Conservation (phyloP, 2,113 vertebrate genomes). For the Ariopsis seemanni region DNA sequence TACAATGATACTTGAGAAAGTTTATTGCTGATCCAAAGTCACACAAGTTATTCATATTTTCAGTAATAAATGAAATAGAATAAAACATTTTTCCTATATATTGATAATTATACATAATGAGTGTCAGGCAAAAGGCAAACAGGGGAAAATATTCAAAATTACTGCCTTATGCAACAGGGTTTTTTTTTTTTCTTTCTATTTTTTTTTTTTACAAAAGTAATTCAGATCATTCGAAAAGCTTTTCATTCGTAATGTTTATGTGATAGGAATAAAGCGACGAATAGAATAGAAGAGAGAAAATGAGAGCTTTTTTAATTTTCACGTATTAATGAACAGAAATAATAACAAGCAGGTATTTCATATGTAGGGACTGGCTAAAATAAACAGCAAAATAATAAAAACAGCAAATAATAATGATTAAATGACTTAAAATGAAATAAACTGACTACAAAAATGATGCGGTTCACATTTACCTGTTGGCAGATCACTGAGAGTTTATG, state of each 20-base stretch:
- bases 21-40: background rate
- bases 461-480: background rate
- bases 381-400: background rate
- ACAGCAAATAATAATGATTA: background rate
- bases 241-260: background rate
- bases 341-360: background rate
- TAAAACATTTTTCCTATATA: background rate
- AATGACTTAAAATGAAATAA: background rate
- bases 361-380: background rate
- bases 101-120: background rate
- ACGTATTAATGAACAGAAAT: background rate
- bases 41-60: background rate
- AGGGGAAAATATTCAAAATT: background rate
- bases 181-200: background rate
- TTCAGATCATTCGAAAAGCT: background rate
- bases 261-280: background rate
- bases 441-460: background rate
- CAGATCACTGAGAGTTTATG: background rate
- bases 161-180: background rate
- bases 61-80: background rate
- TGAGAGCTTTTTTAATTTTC: background rate
- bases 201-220: background rate
- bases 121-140: background rate
- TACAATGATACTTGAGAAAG: background rate
- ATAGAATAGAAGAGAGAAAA: background rate